Evolutionary conservation across 2,888 invertebrate genomes (phyloP).

Genomic region (Myopa tessellatipennis): DNA sequence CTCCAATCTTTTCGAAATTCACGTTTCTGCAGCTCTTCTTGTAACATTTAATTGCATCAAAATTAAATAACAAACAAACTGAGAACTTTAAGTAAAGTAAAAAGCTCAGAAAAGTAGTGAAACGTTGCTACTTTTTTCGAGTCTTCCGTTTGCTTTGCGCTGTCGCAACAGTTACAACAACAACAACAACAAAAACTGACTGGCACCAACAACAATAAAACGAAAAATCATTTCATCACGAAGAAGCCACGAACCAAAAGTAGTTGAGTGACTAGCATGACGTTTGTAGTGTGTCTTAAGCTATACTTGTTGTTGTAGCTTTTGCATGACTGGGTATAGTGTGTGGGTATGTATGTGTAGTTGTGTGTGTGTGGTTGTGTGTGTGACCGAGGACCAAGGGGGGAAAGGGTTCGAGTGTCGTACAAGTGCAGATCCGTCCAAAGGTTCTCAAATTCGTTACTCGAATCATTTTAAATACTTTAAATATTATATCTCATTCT

Average conservation of each 20-base stretch:
- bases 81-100: too few relatives aligned
- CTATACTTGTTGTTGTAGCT: not conserved
- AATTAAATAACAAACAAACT: too few relatives aligned
- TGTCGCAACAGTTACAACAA: not conserved
- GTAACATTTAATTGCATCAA: too few relatives aligned
- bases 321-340: not conserved
- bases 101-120: too few relatives aligned
- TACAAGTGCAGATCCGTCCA: too few relatives aligned
- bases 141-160: not conserved
- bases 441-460: too few relatives aligned
- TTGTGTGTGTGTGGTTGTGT: not conserved
- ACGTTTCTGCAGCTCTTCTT: too few relatives aligned
- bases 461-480: too few relatives aligned
- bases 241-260: slow-evolving; percentile 49
- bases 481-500: too few relatives aligned
- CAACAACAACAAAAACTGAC: not conserved
- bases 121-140: not conserved
- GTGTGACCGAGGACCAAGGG: too few relatives aligned
- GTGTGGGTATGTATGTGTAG: not conserved
- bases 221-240: slow-evolving; percentile 19
- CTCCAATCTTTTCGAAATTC: too few relatives aligned
- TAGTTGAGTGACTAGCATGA: slow-evolving; percentile 47
- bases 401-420: too few relatives aligned
- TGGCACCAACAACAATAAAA: not conserved
- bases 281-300: not conserved